Base-by-base conservation (phyloP, 2,797 vertebrate genomes). In the Hephaestus fuliginosus region DNA sequence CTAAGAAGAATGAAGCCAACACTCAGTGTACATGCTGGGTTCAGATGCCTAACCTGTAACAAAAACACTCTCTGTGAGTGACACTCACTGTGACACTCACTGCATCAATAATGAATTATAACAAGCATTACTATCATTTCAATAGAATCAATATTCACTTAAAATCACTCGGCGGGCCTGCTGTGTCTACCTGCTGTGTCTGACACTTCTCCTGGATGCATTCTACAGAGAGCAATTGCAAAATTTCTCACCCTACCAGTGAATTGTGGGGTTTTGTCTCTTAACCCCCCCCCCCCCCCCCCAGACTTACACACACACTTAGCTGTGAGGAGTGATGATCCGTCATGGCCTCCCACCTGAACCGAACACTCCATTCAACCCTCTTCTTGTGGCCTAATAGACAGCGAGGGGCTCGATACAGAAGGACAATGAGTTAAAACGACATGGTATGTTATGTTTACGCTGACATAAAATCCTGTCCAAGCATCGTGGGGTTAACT, bases 131-230 rank as follows among this genome's bases (percentile, higher is more conserved):
- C 8, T 52, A 18, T 61, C 15, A 49, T 9, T 58, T 79, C 76
- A 53, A 70, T 2, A 28, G 20, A 83, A 89, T 89, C 85, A 84
- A 91, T 88, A 81, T 73, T 78, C 33, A 63, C 44, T 76, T 44
- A 56, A 72, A 69, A 78, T 64, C 1, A 78, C 58, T 60, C 15
- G 36, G 36, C 22, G 15, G 9, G 22, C 49, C 64, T 57, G 28
- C 61, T 25, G 36, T 49, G 46, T 70, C 33, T 58, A 22, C 49
- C 64, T 61, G 33, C 61, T 25, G 36, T 44, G 43, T 70, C 39
- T 58, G 75, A 68, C 67, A 66, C 67, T 46, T 60, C 67, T 2
- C 18, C 10, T 60, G 66, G 62, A 80, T 76, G 49, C 39, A 49
- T 81, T 84, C n/a, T 33, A 62, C 63, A 48, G 39, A 53, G 57